Evolutionary conservation across 1,140 invertebrate genomes (phyloP).

Genomic region (Bombus picipes): DNA sequence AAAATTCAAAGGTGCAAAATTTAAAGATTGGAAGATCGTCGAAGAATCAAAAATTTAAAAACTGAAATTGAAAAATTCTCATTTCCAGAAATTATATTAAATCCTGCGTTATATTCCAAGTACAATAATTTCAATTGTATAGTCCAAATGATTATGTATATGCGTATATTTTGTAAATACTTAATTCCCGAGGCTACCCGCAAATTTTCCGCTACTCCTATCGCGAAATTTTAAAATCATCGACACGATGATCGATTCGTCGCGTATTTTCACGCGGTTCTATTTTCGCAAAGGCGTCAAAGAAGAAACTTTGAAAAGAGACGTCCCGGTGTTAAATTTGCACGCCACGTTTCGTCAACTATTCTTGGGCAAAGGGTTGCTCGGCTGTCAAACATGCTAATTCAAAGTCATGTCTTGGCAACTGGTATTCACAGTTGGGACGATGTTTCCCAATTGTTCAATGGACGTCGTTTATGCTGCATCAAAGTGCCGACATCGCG

Average conservation of each 20-base stretch:
- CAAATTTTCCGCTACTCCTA: neutral
- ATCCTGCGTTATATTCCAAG: too few relatives aligned
- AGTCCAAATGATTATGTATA: too few relatives aligned
- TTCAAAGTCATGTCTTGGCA: slow-evolving; percentile 36
- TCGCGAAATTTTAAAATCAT: neutral
- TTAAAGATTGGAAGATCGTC: too few relatives aligned
- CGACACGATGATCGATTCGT: neutral
- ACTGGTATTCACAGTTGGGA: slow-evolving; percentile 38
- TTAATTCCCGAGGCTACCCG: neutral
- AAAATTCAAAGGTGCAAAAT: too few relatives aligned
- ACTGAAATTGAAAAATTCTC: neutral
- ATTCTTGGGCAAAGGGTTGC: slow-evolving; percentile 45
- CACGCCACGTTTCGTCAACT: slow-evolving; percentile 20
- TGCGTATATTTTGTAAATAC: neutral
- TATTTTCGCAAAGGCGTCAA: neutral
- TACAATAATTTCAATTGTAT: too few relatives aligned
- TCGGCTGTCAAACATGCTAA: slow-evolving; percentile 44
- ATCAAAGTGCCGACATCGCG: slow-evolving; percentile 7
- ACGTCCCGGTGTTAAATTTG: slow-evolving; percentile 50
- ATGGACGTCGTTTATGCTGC: slow-evolving; percentile 9
- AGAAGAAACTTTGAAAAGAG: neutral
- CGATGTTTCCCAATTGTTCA: slow-evolving; percentile 20
- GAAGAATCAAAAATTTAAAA: neutral
- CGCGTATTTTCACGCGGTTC: neutral
- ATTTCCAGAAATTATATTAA: neutral